Evolutionary conservation across 2,113 vertebrate species (phyloP).

Genomic region (Anarhynchus alexandrinus): DNA sequence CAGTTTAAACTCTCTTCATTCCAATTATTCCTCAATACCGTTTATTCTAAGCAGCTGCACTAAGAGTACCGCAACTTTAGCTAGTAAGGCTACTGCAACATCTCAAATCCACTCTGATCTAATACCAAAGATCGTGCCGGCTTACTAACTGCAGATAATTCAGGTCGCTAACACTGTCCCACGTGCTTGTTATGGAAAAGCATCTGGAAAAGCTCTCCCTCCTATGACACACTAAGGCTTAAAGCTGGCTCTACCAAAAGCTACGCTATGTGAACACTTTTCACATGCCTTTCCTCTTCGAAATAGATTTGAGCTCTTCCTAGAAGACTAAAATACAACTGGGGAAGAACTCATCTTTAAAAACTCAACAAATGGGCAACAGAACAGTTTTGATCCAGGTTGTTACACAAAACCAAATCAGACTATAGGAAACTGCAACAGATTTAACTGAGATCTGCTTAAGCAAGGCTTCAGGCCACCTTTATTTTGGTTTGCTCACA

Average conservation of each 20-base stretch:
- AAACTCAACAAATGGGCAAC: not conserved
- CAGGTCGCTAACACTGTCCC: not conserved
- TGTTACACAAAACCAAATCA: not conserved
- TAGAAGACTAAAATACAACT: not conserved
- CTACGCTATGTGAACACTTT: not conserved
- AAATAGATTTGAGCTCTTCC: not conserved
- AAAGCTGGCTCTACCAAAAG: not conserved
- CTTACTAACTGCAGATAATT: not conserved
- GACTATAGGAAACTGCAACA: not conserved
- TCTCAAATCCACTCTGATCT: not conserved
- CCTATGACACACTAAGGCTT: not conserved
- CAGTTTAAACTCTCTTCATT: not conserved
- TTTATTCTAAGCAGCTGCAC: not conserved
- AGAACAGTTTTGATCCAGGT: not conserved
- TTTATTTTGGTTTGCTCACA: not conserved
- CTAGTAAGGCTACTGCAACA: not conserved
- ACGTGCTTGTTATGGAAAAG: not conserved
- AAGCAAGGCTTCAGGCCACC: not conserved
- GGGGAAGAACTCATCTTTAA: not conserved
- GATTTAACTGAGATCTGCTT: not conserved
- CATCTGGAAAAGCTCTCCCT: not conserved
- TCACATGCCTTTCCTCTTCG: not conserved
- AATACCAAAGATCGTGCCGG: not conserved
- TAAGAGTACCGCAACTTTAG: not conserved
- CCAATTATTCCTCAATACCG: fast-evolving